phyloP scores from a whole-genome alignment of 1,140 invertebrate genomes.

The Lepidurus packardi region DNA sequence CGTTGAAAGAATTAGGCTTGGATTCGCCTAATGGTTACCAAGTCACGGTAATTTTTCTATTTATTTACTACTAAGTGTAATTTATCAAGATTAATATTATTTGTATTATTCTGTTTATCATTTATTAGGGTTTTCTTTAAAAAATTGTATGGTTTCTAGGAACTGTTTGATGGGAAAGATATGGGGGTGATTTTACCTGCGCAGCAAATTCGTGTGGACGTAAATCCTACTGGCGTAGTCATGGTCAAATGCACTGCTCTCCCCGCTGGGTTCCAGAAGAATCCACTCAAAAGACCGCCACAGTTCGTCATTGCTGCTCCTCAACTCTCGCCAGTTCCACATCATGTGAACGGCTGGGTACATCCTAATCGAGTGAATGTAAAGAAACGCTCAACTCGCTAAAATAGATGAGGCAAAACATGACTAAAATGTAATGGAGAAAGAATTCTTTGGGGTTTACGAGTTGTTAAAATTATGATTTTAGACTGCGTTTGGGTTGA shows the following conservation, averaged over 20 bases:
- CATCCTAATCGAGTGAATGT: background rate
- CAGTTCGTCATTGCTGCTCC: background rate
- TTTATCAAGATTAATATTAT: constrained; percentile 13
- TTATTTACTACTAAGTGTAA: constrained; percentile 14
- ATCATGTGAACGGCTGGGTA: background rate
- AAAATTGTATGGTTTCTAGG: constrained; percentile 49
- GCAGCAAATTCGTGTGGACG: constrained; percentile 85
- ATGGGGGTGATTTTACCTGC: constrained; percentile 74
- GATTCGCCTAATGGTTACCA: constrained; percentile 70
- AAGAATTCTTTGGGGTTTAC: background rate
- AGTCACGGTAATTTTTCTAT: constrained; percentile 61
- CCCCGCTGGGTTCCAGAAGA: background rate
- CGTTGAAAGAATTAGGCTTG: constrained; percentile 72
- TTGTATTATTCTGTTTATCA: constrained; percentile 12
- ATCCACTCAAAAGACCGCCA: background rate
- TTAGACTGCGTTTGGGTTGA: background rate
- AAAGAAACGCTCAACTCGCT: background rate
- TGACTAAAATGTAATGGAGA: background rate
- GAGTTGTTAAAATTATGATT: background rate
- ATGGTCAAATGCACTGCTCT: constrained; percentile 33
- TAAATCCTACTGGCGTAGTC: constrained; percentile 71
- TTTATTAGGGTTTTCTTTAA: constrained; percentile 39
- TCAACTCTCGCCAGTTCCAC: background rate
- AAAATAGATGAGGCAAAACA: background rate
- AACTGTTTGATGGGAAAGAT: constrained; percentile 77